Evolutionary conservation across 2,888 invertebrate genomes (phyloP).

Genomic region (Aphrophora alni): DNA sequence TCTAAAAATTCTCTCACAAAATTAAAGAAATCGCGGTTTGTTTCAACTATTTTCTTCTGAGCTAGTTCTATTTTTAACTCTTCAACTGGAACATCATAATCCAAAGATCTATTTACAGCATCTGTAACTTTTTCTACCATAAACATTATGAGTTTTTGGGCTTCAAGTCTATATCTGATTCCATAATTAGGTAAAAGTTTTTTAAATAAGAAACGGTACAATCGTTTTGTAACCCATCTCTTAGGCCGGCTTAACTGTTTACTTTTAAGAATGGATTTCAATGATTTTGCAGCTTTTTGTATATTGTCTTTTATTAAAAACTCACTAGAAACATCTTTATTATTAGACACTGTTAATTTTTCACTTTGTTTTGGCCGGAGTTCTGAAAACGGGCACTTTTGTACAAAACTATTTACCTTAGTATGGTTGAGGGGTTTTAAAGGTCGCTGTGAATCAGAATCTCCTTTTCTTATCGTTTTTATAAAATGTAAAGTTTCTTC

Average conservation of each 20-base stretch:
- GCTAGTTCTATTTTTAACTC: background rate
- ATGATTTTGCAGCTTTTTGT: no score
- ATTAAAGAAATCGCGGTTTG: background rate
- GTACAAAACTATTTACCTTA: background rate
- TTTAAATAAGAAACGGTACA: background rate
- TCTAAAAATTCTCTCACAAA: background rate
- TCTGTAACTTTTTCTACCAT: background rate
- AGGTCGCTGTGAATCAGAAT: background rate
- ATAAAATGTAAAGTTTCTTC: no score
- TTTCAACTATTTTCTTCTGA: background rate
- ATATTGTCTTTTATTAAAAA: no score
- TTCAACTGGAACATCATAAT: background rate
- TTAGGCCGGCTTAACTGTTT: background rate
- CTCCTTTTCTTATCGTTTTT: no score
- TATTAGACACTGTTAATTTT: background rate
- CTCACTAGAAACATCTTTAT: no score
- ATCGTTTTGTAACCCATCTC: background rate
- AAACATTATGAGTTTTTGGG: background rate
- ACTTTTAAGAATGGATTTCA: background rate
- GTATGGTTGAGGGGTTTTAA: background rate
- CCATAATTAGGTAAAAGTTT: background rate
- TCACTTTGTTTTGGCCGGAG: background rate
- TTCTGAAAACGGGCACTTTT: background rate
- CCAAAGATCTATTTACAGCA: background rate
- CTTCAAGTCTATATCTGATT: background rate